Conservation (phyloP, 1,140 invertebrate species). For the Drosophila kikkawai region DNA sequence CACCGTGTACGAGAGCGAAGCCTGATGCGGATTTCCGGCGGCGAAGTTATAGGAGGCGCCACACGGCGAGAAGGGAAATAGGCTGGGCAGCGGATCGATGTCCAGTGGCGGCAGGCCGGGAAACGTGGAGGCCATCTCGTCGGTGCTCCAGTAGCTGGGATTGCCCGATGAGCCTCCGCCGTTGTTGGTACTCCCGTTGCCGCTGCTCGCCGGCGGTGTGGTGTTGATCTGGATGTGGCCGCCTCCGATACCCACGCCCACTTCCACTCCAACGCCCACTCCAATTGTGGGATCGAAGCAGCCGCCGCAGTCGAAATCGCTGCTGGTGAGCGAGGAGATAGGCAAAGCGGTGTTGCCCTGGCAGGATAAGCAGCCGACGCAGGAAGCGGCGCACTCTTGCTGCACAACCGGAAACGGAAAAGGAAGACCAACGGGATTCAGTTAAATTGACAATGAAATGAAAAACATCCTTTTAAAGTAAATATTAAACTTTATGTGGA, state of each 20-base stretch:
- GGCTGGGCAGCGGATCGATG: slow-evolving; percentile 90
- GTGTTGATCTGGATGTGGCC: slow-evolving; percentile 63
- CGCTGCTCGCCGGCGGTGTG: slow-evolving; percentile 60
- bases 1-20: slow-evolving; percentile 86
- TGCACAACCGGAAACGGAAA: slow-evolving; percentile 36
- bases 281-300: slow-evolving; percentile 82
- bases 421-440: background rate
- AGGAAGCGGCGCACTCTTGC: slow-evolving; percentile 84
- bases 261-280: slow-evolving; percentile 60
- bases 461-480: background rate
- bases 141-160: slow-evolving; percentile 88
- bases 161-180: slow-evolving; percentile 24
- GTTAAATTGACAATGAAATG: slow-evolving; percentile 1
- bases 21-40: slow-evolving; percentile 85
- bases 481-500: background rate
- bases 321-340: slow-evolving; percentile 77
- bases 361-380: slow-evolving; percentile 83
- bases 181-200: slow-evolving; percentile 41
- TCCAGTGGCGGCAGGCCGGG: slow-evolving; percentile 90
- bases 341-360: slow-evolving; percentile 81
- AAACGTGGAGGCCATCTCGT: slow-evolving; percentile 92
- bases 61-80: slow-evolving; percentile 91
- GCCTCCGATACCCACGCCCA: slow-evolving; percentile 51
- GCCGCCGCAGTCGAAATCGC: slow-evolving; percentile 84
- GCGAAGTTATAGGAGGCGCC: slow-evolving; percentile 88